phyloP scores from a whole-genome alignment of 2,797 vertebrate species.

The Apogon hyalosoma region DNA sequence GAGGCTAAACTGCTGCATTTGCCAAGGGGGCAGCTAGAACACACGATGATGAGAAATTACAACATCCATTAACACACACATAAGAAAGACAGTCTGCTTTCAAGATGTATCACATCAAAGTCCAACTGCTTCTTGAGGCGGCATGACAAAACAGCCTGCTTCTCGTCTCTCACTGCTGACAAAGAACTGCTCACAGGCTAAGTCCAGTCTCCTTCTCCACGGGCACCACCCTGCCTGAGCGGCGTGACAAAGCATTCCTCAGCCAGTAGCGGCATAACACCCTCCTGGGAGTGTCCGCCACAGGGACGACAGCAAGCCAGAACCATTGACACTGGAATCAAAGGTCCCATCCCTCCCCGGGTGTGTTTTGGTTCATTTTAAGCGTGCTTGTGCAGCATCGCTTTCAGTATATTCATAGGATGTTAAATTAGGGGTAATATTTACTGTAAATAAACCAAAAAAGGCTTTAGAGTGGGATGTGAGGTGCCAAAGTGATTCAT shows the following conservation, averaged over 20 bases:
- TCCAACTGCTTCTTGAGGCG: slow-evolving; percentile 23
- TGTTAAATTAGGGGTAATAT: neutral
- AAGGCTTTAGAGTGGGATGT: neutral
- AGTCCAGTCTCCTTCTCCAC: slow-evolving; percentile 18
- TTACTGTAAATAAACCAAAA: neutral
- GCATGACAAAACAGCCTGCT: slow-evolving; percentile 41
- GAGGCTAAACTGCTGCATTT: slow-evolving; percentile 1
- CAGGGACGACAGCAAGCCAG: slow-evolving; percentile 5
- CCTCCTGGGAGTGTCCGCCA: slow-evolving; percentile 35
- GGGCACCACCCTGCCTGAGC: slow-evolving; percentile 32
- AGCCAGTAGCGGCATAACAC: slow-evolving; percentile 30
- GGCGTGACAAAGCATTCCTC: slow-evolving; percentile 61
- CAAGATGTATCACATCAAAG: slow-evolving; percentile 38
- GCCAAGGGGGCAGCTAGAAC: neutral
- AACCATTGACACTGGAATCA: slow-evolving; percentile 11
- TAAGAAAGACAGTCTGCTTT: slow-evolving; percentile 29
- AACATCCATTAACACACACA: slow-evolving; percentile 20
- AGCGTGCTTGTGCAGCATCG: neutral
- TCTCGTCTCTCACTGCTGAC: slow-evolving; percentile 33
- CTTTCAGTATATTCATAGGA: slow-evolving; percentile 5
- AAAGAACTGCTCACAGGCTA: slow-evolving; percentile 25
- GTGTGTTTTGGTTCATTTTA: slow-evolving; percentile 1
- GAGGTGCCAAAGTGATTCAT: neutral
- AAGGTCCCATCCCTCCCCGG: slow-evolving; percentile 2
- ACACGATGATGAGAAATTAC: slow-evolving; percentile 22